These are phyloP conservation scores for Machimus atricapillus DNA, from an alignment of 2,888 invertebrate species.

Conservation along the genomic window DNA sequence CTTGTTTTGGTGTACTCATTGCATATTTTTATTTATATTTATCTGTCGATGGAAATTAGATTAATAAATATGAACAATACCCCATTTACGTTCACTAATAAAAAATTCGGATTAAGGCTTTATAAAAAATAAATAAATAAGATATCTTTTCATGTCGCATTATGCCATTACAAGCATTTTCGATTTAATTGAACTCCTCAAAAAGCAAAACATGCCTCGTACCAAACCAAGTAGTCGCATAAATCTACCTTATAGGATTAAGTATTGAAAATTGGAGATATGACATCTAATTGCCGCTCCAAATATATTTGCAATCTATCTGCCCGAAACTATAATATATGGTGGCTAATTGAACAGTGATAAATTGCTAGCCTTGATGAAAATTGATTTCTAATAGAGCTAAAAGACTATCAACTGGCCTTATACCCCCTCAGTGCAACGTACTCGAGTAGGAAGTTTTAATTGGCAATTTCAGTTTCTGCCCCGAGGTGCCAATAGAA, in stretches of 20 bases:
- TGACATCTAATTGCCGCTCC: background rate
- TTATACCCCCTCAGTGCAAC: background rate
- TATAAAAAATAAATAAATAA: background rate
- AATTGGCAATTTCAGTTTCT: background rate
- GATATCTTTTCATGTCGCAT: background rate
- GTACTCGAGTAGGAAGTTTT: background rate
- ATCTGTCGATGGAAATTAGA: background rate
- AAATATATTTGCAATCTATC: background rate
- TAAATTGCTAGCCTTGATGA: background rate
- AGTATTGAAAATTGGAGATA: background rate
- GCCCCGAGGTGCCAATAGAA: background rate
- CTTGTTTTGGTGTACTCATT: background rate
- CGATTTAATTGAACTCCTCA: background rate
- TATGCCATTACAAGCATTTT: background rate
- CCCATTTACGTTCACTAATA: too few species aligned
- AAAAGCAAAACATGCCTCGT: background rate
- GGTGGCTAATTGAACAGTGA: background rate
- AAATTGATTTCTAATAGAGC: background rate
- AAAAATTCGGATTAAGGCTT: background rate
- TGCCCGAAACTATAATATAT: background rate
- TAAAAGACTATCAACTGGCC: background rate
- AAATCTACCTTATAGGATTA: background rate
- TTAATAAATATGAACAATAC: background rate
- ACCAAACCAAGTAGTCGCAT: background rate
- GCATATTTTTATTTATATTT: background rate